These are phyloP conservation scores for Trichogramma dendrolimi DNA, from an alignment of 2,888 invertebrate species.

Conservation along the genomic window DNA sequence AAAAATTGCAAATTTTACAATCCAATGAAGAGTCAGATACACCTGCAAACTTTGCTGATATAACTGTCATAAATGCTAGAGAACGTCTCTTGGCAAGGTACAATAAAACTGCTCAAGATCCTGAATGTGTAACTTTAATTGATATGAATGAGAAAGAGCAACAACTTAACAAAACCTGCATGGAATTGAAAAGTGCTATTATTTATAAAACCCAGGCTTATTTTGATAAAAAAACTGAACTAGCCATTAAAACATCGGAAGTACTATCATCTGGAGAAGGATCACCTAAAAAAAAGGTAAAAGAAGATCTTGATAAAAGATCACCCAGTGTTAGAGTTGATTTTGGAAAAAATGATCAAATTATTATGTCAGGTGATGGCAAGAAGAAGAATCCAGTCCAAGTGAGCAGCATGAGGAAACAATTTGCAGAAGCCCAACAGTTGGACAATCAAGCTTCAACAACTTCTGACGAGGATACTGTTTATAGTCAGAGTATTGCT, in stretches of 20 bases:
- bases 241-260: conserved; percentile 31
- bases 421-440: neutral
- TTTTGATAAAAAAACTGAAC: conserved; percentile 35
- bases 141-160: conserved; percentile 29
- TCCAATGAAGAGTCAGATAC: neutral
- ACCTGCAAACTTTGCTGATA: conserved; percentile 3
- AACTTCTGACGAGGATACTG: neutral
- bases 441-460: neutral
- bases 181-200: conserved; percentile 37
- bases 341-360: conserved; percentile 28
- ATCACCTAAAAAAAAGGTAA: conserved; percentile 11
- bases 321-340: conserved; percentile 22
- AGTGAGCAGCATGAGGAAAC: conserved; percentile 16
- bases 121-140: neutral
- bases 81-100: neutral
- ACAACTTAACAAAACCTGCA: conserved; percentile 32
- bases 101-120: neutral
- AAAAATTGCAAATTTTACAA: conserved; percentile 9
- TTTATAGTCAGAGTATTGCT: conserved; percentile 22
- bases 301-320: conserved; percentile 4
- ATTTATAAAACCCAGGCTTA: conserved; percentile 38
- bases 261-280: conserved; percentile 24
- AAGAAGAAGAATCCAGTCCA: conserved; percentile 22
- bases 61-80: neutral
- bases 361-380: conserved; percentile 25